phyloP scores from a whole-genome alignment of 2,888 invertebrate species.

The Lasioglossum vierecki region DNA sequence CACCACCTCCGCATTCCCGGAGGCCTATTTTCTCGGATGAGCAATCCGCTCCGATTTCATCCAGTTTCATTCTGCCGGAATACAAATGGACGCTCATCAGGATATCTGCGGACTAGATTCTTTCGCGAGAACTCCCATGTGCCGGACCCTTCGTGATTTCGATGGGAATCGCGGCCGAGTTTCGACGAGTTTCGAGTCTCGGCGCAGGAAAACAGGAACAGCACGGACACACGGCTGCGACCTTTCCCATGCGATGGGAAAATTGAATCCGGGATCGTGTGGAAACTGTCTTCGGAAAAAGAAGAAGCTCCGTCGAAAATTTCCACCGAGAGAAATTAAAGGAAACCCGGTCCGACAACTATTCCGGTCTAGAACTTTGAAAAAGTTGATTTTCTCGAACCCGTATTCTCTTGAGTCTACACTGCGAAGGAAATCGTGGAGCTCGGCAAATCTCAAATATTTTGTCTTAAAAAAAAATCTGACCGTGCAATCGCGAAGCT shows the following conservation, averaged over 20 bases:
- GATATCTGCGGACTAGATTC: not conserved
- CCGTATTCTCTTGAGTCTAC: not conserved
- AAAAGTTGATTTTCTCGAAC: not conserved
- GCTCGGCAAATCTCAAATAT: not conserved
- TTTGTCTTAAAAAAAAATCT: not conserved
- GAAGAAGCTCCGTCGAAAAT: not conserved
- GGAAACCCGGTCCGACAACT: not conserved
- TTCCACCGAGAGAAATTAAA: not conserved
- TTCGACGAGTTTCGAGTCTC: not conserved
- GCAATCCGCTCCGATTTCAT: constrained; percentile 1
- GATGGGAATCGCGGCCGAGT: not conserved
- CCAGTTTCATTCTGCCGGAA: constrained; percentile 4
- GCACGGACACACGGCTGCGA: not conserved
- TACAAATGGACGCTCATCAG: constrained; percentile 31
- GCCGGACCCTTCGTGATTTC: not conserved
- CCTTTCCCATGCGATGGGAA: not conserved
- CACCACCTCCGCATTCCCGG: not conserved
- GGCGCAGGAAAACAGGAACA: not conserved
- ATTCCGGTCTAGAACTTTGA: not conserved
- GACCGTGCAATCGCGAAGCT: no score
- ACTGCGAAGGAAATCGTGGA: not conserved
- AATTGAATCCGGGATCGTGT: constrained; percentile 3
- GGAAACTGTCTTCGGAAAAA: not conserved
- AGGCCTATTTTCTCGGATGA: not conserved
- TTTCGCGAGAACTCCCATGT: constrained; percentile 6